phyloP scores from a whole-genome alignment of 2,888 invertebrate species.

The Caenorhabditis sp. region DNA sequence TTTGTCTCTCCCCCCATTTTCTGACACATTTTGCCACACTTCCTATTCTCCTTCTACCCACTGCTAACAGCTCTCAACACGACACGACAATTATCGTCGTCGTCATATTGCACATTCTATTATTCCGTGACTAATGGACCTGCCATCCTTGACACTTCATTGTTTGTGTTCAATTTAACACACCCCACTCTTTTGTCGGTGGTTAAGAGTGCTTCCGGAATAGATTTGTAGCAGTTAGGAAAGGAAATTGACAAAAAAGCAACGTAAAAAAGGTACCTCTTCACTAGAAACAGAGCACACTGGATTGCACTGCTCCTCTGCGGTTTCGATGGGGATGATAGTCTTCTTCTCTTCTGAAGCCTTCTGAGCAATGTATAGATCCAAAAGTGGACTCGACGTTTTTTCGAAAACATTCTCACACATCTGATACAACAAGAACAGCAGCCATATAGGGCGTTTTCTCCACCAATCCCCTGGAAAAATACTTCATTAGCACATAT shows the following conservation, averaged over 20 bases:
- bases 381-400: constrained; percentile 85
- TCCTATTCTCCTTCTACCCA: not conserved
- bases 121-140: constrained; percentile 44
- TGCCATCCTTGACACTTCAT: constrained; percentile 34
- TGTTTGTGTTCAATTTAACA: constrained; percentile 36
- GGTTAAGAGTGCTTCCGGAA: constrained; percentile 4
- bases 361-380: constrained; percentile 85
- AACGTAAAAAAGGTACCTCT: constrained; percentile 85
- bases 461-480: constrained; percentile 85
- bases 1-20: constrained; percentile 11
- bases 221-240: too few species aligned
- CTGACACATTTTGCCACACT: constrained; percentile 29
- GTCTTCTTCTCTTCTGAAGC: constrained; percentile 77
- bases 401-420: constrained; percentile 84
- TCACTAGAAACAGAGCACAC: constrained; percentile 85
- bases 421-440: constrained; percentile 86
- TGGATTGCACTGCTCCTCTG: constrained; percentile 85
- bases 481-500: not conserved
- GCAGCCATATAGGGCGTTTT: constrained; percentile 86
- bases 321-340: constrained; percentile 66
- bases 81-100: constrained; percentile 37
- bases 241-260: not conserved
- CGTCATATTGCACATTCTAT: constrained; percentile 42
- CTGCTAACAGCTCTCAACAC: not conserved
- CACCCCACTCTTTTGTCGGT: constrained; percentile 25